These are phyloP conservation scores for Camponotus pennsylvanicus DNA, from an alignment of 1,140 invertebrate genomes.

Conservation along the genomic window DNA sequence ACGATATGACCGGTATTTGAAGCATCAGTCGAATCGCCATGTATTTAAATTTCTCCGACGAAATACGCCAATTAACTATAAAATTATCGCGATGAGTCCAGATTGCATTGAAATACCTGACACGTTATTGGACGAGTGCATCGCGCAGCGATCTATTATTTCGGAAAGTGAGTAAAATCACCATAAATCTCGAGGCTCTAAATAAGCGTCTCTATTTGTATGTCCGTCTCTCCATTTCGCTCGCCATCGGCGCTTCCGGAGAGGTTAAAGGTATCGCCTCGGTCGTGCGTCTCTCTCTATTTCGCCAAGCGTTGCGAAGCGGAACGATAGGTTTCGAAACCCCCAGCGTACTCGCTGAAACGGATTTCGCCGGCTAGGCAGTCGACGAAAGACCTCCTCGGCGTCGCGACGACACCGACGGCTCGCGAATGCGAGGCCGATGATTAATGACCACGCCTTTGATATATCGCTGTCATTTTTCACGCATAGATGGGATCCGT, in stretches of 20 bases:
- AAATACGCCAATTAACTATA: slow-evolving; percentile 1
- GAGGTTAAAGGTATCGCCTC: background rate
- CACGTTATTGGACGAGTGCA: background rate
- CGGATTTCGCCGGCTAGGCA: slow-evolving; percentile 74
- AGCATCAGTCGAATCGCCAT: slow-evolving; percentile 24
- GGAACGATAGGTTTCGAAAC: slow-evolving; percentile 52
- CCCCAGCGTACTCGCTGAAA: background rate
- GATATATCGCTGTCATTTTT: slow-evolving; percentile 82
- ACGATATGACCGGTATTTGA: slow-evolving; percentile 20
- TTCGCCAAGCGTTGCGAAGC: slow-evolving; percentile 15
- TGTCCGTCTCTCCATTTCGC: background rate
- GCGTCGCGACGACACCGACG: slow-evolving; percentile 66
- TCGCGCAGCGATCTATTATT: slow-evolving; percentile 3
- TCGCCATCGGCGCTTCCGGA: background rate
- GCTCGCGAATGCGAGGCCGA: slow-evolving; percentile 59
- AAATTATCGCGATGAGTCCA: background rate
- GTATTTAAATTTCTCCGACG: slow-evolving; percentile 5
- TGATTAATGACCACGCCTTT: slow-evolving; percentile 78
- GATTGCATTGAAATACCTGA: background rate
- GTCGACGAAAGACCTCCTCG: slow-evolving; percentile 73
- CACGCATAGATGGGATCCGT: slow-evolving; percentile 79
- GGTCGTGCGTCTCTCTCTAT: background rate
- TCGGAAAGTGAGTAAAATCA: background rate
- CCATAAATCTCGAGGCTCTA: slow-evolving; percentile 17
- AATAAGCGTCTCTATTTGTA: background rate